Evolutionary conservation across 1,140 invertebrate species (phyloP), one percentile per base, ranked within the genome.

Genomic region (Campoletis sonorensis): DNA sequence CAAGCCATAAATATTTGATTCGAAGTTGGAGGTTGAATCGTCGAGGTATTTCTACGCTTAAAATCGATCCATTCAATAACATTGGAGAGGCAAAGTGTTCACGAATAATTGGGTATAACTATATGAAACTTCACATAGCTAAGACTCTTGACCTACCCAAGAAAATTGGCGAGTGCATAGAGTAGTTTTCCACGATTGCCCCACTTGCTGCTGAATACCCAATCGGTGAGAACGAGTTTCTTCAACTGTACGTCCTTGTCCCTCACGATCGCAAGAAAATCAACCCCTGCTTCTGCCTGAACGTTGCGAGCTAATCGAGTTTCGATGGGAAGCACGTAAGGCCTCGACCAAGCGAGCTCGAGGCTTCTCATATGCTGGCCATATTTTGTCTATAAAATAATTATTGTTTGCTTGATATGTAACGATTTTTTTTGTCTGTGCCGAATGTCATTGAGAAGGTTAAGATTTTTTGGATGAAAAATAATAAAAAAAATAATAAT

Each of bases 261-360:
- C 1, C 86, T 84, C 0, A 90, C 78, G 3, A 86, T 76, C 1
- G 82, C 78, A 0, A 92, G 83, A 76, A 91, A 92, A 8, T 90
- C 87, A 0, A 87, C 84, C 0, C 89, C 89, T 1, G 87, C 86
- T 70, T 90, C 88, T 0, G 87, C 86, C 33, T 89, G 88, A 49
- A 87, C 80, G 37, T 88, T 88, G 0, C 84, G 86, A 10, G 82
- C 79, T 10, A 88, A 79, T 5, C 86, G 82, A n/a, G 82, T 75
- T 75, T 86, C 86, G n/a, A 86, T 87, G 16, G 87, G 85, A 21
- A 86, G 71, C 11, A 86, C 84, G 51, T 86, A 89, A 0, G 91
- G 91, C 23, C 89, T 84, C 3, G 89, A 88, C 90, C 91, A 92
- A 7, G 88, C 87, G 0, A 92, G 85, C 67, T 92, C 90, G 70